Percentiles rank a stretch among this genome's conserved stretches.
These are phyloP conservation scores for Heliothis virescens DNA, from an alignment of 1,140 invertebrate species.

Conservation along the genomic window DNA sequence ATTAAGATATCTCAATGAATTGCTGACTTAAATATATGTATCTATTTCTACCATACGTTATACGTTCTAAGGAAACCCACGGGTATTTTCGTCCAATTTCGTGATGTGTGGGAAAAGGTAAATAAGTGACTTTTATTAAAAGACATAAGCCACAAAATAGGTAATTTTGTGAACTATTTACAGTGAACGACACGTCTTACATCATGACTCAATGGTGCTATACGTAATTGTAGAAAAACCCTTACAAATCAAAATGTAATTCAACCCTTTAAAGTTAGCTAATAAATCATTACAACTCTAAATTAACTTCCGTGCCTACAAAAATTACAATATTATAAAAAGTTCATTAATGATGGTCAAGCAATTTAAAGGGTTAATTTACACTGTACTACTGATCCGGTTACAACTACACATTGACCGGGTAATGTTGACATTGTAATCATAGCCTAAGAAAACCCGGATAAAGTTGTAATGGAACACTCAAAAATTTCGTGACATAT, in stretches of 20 bases:
- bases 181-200: conserved; percentile 20
- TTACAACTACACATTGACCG: background rate
- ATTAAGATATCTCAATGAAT: no score
- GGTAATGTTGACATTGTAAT: conserved; percentile 10
- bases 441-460: conserved; percentile 35
- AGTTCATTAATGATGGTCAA: background rate
- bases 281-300: background rate
- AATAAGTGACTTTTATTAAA: no score
- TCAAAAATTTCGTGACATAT: conserved; percentile 10
- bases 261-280: conserved; percentile 5
- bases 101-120: no score
- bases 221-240: conserved; percentile 10
- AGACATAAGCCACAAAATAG: no score
- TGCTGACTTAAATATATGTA: no score
- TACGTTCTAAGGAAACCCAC: no score
- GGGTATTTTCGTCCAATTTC: no score
- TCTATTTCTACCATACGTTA: no score
- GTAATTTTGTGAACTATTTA: background rate
- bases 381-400: background rate
- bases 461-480: background rate
- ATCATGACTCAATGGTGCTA: conserved; percentile 23
- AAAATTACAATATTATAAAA: background rate
- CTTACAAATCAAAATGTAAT: background rate
- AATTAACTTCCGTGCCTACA: background rate
- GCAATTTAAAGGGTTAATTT: conserved; percentile 7